These are phyloP conservation scores for Hippolais icterina DNA, from an alignment of 2,113 vertebrate genomes.

Conservation along the genomic window DNA sequence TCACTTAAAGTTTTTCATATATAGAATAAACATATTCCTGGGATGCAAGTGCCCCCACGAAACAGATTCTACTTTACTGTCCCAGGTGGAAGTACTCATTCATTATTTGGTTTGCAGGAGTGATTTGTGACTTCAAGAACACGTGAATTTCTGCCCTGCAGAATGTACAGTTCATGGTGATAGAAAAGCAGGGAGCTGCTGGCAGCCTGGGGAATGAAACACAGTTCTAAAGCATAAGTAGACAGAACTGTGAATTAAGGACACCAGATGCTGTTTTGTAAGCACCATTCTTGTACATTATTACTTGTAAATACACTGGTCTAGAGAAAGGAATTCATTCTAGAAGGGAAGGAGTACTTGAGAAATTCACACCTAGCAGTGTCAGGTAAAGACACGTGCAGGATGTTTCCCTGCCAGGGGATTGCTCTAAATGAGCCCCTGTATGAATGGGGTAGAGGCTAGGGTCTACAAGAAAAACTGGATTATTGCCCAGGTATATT, in stretches of 20 bases:
- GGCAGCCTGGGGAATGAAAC: background rate
- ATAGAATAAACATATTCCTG: background rate
- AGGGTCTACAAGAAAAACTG: background rate
- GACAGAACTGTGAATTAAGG: background rate
- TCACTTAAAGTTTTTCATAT: slow-evolving; percentile 9
- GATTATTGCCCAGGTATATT: background rate
- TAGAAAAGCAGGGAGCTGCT: slow-evolving; percentile 5
- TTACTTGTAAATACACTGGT: background rate
- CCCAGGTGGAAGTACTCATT: background rate
- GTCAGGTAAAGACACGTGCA: background rate
- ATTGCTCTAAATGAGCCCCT: background rate
- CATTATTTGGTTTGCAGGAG: slow-evolving; percentile 1
- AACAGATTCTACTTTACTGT: background rate
- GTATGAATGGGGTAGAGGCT: background rate
- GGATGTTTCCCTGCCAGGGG: background rate
- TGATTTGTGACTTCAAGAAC: slow-evolving; percentile 8
- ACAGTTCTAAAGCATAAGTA: background rate
- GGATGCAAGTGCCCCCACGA: background rate
- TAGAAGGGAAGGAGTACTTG: background rate
- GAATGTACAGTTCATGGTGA: background rate
- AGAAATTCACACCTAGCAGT: background rate
- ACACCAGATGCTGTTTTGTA: background rate
- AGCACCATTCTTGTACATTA: background rate
- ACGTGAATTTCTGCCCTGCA: background rate
- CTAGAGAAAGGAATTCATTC: background rate